These are phyloP conservation scores for Amphipyra berbera DNA, from an alignment of 2,888 invertebrate genomes.

Conservation along the genomic window DNA sequence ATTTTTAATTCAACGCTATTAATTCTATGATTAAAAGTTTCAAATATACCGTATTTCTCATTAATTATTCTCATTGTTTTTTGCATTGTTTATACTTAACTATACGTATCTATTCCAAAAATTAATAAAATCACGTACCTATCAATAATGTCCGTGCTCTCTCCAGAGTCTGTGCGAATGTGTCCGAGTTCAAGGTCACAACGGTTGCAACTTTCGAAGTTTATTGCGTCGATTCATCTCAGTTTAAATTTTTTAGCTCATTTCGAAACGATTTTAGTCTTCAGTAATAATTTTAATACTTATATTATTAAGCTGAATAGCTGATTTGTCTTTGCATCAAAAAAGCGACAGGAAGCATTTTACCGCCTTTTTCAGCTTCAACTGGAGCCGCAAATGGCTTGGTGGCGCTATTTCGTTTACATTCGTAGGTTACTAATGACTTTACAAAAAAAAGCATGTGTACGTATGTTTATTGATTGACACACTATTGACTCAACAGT, in stretches of 20 bases:
- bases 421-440: too few species aligned
- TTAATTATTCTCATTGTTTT: not conserved
- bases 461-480: too few species aligned
- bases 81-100: too few species aligned
- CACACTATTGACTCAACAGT: too few species aligned
- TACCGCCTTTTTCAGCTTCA: too few species aligned
- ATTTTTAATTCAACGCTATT: constrained; percentile 13
- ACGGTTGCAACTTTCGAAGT: constrained; percentile 19
- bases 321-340: not conserved
- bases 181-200: constrained; percentile 39
- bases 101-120: not conserved
- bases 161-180: constrained; percentile 1
- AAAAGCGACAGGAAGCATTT: too few species aligned
- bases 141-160: constrained; percentile 9
- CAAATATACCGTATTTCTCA: not conserved
- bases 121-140: not conserved
- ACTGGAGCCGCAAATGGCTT: too few species aligned
- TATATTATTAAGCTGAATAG: not conserved
- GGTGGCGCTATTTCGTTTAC: too few species aligned
- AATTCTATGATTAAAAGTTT: not conserved
- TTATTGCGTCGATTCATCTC: not conserved
- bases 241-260: not conserved
- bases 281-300: not conserved
- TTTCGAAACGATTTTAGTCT: not conserved
- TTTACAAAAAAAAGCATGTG: too few species aligned